Evolutionary conservation across 2,797 vertebrate species (phyloP), one percentile per base, ranked within the genome.

Genomic region (Podarcis lilfordi): DNA sequence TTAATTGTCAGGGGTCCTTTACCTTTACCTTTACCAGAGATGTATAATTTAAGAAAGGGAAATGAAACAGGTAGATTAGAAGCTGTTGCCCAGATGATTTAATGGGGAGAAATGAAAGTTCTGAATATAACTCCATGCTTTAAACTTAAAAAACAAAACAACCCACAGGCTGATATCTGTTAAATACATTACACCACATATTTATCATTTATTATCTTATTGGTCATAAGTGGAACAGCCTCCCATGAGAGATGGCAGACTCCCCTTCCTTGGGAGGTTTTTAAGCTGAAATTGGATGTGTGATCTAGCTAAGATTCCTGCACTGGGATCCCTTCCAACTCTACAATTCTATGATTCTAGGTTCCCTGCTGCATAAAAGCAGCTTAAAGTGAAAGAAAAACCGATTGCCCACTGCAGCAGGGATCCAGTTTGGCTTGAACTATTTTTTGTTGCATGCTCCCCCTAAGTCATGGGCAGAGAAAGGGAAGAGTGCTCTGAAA

Each of bases 401-500:
- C 32, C 25, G 27, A 43, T 15, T 27, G 15, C 23, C 7, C 25
- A 17, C 35, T 43, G 3, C 17, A 15, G 5, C 21, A 43, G 19
- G 50, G 29, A 78, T 11, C 13, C 8, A 13, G 11, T 45, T 59
- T 83, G 21, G 27, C 32, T 40, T 27, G 17, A 35, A 35, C 21
- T 50, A 10, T 59, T 2, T 29, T 68, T 61, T 21, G 17, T 19
- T 19, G 23, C 50, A 72, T 8, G 82, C 7, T 66, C 6, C 21
- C 50, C 50, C 50, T 55, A 55, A 55, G 50, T 4, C 50, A 8
- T 37, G 45, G 23, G 32, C 17, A 78, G 66, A 27, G 4, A 27
- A 35, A 23, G 1, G 0, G 1, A 8, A 35, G 3, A 0, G 23
- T 59, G 6, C 32, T 79, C 32, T 25, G 21, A 0, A 0, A 2